Conservation (phyloP, 2,797 vertebrate species). For the Synanceia verrucosa region DNA sequence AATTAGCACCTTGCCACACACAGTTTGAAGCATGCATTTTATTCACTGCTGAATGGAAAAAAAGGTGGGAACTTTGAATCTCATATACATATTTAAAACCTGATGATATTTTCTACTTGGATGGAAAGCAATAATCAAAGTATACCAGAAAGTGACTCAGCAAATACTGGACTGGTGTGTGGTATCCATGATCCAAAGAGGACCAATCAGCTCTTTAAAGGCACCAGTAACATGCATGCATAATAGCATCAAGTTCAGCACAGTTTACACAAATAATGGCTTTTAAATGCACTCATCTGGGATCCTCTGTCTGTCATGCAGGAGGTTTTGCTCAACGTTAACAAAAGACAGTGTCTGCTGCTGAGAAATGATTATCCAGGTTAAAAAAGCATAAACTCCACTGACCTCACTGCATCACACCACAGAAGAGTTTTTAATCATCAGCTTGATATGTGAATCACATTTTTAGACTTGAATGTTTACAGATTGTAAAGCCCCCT, state of each 20-base stretch:
- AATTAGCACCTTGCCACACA: constrained; percentile 76
- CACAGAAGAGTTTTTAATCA: neutral
- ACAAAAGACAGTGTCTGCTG: neutral
- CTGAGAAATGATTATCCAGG: constrained; percentile 1
- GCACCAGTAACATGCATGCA: constrained; percentile 59
- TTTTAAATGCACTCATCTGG: constrained; percentile 49
- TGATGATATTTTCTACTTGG: constrained; percentile 39
- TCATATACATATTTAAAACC: constrained; percentile 56
- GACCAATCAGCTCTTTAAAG: constrained; percentile 14
- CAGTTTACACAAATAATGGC: constrained; percentile 66
- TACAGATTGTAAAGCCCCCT: too few relatives aligned
- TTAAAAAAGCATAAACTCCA: neutral
- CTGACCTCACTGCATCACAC: constrained; percentile 20
- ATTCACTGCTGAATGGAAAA: constrained; percentile 63
- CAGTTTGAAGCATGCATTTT: constrained; percentile 67
- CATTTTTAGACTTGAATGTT: constrained; percentile 25
- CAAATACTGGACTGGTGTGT: constrained; percentile 64
- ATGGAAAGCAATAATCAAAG: constrained; percentile 40
- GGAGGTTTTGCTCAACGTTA: neutral
- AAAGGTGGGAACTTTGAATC: constrained; percentile 38
- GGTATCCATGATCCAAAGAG: constrained; percentile 26
- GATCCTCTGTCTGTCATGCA: neutral
- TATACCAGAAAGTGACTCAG: constrained; percentile 31
- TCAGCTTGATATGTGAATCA: constrained; percentile 33
- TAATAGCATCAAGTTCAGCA: constrained; percentile 57